phyloP scores from a whole-genome alignment of 1,140 invertebrate species.

The Panagrolaimus sp. region DNA sequence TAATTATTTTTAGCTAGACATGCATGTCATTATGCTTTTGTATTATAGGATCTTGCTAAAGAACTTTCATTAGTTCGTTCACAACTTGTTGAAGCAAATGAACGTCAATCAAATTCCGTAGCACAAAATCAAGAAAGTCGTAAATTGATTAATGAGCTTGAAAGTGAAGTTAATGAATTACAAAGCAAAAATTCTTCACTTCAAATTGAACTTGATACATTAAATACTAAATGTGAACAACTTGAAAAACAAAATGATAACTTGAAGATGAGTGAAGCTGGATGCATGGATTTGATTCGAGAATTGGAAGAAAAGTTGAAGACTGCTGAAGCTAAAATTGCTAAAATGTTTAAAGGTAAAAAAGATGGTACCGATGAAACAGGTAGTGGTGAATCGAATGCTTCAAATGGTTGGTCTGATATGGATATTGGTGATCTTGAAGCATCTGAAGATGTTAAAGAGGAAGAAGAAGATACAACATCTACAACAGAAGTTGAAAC shows the following conservation, averaged over 20 bases:
- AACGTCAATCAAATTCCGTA: not conserved
- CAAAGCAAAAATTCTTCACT: not conserved
- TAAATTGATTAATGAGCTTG: not conserved
- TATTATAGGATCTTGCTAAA: not conserved
- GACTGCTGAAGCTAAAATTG: not conserved
- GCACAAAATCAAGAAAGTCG: not conserved
- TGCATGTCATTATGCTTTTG: too few relatives aligned
- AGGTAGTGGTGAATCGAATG: constrained; percentile 8
- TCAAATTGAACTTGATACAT: not conserved
- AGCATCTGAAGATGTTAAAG: not conserved
- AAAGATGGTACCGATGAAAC: not conserved
- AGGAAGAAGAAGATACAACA: not conserved
- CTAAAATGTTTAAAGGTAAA: not conserved
- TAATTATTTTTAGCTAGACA: too few relatives aligned
- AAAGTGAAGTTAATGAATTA: not conserved
- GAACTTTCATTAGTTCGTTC: not conserved
- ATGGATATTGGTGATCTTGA: constrained; percentile 7
- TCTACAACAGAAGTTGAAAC: not conserved
- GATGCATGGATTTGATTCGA: not conserved
- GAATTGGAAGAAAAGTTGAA: not conserved
- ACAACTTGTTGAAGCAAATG: not conserved
- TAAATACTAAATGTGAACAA: not conserved
- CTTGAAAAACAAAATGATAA: not conserved
- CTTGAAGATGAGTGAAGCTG: not conserved
- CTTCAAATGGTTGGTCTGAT: constrained; percentile 9